Evolutionary conservation across 2,113 vertebrate genomes (phyloP), one percentile per base, ranked within the genome.

Genomic region (Corydoras sp.): DNA sequence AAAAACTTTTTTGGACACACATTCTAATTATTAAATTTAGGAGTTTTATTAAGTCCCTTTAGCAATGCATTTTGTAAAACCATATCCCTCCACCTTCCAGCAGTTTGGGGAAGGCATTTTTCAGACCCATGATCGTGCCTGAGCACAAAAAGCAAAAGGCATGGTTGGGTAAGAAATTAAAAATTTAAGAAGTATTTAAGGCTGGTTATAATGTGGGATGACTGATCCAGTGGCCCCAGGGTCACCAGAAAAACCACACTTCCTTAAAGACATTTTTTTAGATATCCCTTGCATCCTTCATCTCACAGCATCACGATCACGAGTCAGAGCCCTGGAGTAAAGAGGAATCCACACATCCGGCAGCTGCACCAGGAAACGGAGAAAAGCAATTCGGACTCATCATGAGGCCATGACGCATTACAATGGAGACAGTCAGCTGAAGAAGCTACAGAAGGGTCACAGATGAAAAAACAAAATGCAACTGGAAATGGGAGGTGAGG

Each of bases 381-480:
- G 71, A 50, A 10, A 58, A 79, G 82, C 77, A 73, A 68, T 70
- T 82, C 24, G 59, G 62, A 30, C 11, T 2, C 68, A 73, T 60
- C 80, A 79, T 71, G 80, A 81, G 83, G 74, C 31, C 73, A 3
- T 72, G 71, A 67, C 48, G 59, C 74, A 75, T 30, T 32, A 35
- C 24, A 90, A 87, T 81, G 67, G 71, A 31, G 14, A 71, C 68
- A 87, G 87, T 88, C 82, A 84, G 71, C 68, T n/a, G 35, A 29
- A 68, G 59, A 62, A 70, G 58, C 48, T 62, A 10, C 62, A 68
- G 32, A 55, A 64, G 76, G 62, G 66, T 68, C 55, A 62, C 63
- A 71, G 69, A 29, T 12, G 30, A 12, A 9, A 2, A 5, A 4
- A 51, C 68, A 30, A 63, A 7, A 50, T 30, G 71, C 68, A 79